Conservation (phyloP, 1,140 invertebrate genomes). For the Rhopalosiphum padi region DNA sequence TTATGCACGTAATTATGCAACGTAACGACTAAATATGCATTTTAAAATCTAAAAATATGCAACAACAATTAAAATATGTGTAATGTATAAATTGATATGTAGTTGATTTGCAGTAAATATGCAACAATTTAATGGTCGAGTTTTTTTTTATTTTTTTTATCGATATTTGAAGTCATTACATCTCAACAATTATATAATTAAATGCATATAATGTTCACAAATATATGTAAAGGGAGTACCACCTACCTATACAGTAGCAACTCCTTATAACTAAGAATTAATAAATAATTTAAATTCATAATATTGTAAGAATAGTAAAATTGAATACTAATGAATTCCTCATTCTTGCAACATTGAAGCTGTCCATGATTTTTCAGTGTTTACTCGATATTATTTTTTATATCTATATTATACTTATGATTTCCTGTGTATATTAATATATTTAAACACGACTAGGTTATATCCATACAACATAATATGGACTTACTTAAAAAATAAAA, state of each 20-base stretch:
- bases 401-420: not conserved
- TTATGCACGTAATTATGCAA: not conserved
- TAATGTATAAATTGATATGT: not conserved
- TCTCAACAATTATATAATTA: not conserved
- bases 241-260: not conserved
- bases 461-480: not conserved
- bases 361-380: not conserved
- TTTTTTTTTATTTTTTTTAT: not conserved
- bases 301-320: too few relatives aligned
- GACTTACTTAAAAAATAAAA: not conserved
- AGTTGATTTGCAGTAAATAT: not conserved
- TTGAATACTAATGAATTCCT: not conserved
- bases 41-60: constrained; percentile 10
- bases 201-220: not conserved
- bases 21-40: not conserved
- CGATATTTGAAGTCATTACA: not conserved
- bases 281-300: not conserved
- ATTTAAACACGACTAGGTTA: not conserved
- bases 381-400: not conserved
- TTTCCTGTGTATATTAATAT: not conserved
- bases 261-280: not conserved
- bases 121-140: not conserved
- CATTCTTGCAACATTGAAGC: not conserved
- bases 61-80: not conserved
- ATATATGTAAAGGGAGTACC: not conserved